A percentile compares a stretch with the other conserved stretches of the same genome.
These are phyloP conservation scores for Phymatocera aterrima DNA, from an alignment of 2,888 invertebrate genomes.

Conservation along the genomic window DNA sequence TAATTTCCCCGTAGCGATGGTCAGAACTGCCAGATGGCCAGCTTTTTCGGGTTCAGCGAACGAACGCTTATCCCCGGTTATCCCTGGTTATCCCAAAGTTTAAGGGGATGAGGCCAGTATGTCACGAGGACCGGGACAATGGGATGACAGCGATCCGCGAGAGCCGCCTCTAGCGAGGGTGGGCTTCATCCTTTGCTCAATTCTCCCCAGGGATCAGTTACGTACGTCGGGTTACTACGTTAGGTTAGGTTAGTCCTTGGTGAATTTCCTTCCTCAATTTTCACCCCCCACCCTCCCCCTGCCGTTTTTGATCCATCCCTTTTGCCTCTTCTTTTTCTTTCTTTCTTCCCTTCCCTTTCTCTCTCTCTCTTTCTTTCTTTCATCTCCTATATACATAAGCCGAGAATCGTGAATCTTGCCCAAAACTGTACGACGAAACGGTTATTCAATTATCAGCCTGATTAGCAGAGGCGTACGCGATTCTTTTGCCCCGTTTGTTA, in stretches of 20 bases:
- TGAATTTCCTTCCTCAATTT: conserved; percentile 14
- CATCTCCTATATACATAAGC: not conserved
- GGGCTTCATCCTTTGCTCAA: conserved; percentile 36
- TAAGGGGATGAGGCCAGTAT: conserved; percentile 46
- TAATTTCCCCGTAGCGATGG: not conserved
- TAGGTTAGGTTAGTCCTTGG: conserved; percentile 38
- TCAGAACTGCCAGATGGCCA: conserved; percentile 29
- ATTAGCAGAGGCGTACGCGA: not conserved
- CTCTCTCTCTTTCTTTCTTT: conserved; percentile 15
- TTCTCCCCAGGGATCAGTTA: conserved; percentile 43
- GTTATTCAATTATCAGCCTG: not conserved
- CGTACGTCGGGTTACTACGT: too few species aligned
- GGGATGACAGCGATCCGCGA: conserved; percentile 42
- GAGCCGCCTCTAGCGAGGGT: conserved; percentile 21
- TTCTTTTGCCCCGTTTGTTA: too few species aligned
- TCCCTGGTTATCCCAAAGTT: conserved; percentile 44
- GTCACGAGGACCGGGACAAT: conserved; percentile 44
- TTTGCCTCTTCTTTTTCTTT: not conserved
- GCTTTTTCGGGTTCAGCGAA: conserved; percentile 12
- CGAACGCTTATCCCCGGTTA: conserved; percentile 40
- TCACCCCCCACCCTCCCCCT: not conserved
- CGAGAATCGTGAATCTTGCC: not conserved
- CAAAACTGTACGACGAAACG: not conserved
- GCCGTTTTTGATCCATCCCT: not conserved
- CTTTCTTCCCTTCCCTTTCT: not conserved